Base-by-base conservation (phyloP, 2,113 vertebrate species). In the Rhea americana region DNA sequence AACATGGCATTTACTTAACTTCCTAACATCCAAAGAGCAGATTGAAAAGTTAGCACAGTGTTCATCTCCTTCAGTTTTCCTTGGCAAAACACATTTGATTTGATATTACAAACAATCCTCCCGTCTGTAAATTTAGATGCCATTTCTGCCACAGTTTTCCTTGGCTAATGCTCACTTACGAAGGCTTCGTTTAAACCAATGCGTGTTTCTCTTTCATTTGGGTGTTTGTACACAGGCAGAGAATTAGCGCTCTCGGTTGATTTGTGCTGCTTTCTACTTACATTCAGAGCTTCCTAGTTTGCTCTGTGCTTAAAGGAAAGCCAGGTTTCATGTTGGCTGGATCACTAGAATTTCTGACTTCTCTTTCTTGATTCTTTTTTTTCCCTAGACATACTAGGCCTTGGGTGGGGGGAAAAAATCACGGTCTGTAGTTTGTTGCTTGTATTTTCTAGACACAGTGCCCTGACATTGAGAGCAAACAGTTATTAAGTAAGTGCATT, bases 391-490 rank as follows among this genome's bases (percentile, higher is more conserved):
- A 65, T n/a, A 53, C 51, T 22, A 81, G 87, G 73, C 87, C 94
- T 93, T 91, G 91, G 75, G 80, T n/a, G 41, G 35, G 72, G 72
- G 78, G 56, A 84, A n/a, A 76, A 50, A 8, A 39, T 6, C 12
- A 0, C 74, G 79, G 88, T 47, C 66, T 84, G 79, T 79, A 35
- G 6, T 66, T 86, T 55, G 35, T 88, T 43, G 77, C 83, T 13
- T 76, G 83, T 92, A 75, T 95, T 96, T 95, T 79, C 74, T 58
- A 93, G 83, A 65, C 78, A 50, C 74, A 22, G 73, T 30, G n/a
- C 85, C 88, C 80, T 95, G 91, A 94, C 93, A 96, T 77, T 94
- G 95, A 95, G 91, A 96, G 95, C 91, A 89, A 94, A 91, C 91
- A 94, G 83, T 93, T 96, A 94, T 95, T 93, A 95, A 96, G 94